Evolutionary conservation across 2,797 vertebrate species (phyloP).

Genomic region (Semaprochilodus insignis): DNA sequence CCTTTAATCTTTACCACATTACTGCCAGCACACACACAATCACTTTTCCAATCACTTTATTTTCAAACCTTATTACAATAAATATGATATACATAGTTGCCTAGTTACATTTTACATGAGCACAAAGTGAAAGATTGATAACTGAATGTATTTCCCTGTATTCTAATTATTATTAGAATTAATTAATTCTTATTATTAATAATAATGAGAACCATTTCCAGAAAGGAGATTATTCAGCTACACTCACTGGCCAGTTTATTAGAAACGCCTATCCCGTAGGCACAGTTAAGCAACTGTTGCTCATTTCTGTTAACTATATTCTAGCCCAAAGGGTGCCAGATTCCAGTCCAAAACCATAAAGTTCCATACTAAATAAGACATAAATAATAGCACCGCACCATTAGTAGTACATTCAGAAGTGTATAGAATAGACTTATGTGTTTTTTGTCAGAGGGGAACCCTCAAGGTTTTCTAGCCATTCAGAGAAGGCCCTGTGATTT

Average conservation of each 20-base stretch:
- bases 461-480: too few species aligned
- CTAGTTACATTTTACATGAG: slow-evolving; percentile 6
- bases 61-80: neutral
- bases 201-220: neutral
- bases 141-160: neutral
- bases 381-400: too few species aligned
- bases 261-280: neutral
- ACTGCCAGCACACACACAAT: neutral
- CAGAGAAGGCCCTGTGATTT: too few species aligned
- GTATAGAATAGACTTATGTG: too few species aligned
- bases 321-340: neutral
- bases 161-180: too few species aligned
- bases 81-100: slow-evolving; percentile 10
- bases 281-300: neutral
- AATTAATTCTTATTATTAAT: neutral
- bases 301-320: too few species aligned
- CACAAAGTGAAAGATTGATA: neutral
- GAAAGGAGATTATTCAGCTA: neutral
- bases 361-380: too few species aligned
- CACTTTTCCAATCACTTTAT: slow-evolving; percentile 7
- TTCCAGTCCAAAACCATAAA: too few species aligned
- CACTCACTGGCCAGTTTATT: neutral
- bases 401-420: too few species aligned
- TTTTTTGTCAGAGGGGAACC: too few species aligned
- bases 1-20: neutral